Base-by-base conservation (phyloP, 2,888 invertebrate species). In the Lepidocyrtoides sp. region DNA sequence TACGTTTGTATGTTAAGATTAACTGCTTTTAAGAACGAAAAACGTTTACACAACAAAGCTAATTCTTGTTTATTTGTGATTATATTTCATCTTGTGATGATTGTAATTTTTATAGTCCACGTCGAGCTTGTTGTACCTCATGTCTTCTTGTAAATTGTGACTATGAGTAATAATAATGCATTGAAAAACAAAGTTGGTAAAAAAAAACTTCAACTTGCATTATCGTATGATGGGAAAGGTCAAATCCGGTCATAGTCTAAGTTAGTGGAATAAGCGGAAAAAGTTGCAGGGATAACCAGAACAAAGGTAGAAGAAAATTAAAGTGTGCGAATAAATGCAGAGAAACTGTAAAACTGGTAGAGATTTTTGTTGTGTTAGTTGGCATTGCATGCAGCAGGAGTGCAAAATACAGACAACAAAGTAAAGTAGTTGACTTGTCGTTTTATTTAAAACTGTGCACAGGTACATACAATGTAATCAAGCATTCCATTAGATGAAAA, bases 211-310 rank as follows among this genome's bases (percentile, higher is more conserved):
- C n/a, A n/a, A n/a, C n/a, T n/a, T n/a, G n/a, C 26, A 12, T 1
- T 17, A 4, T 54, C 12, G 17, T 29, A 69, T 48, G 20, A 89
- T 83, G 89, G 89, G 82, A 89, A 89, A 89, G 89, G 89, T 89
- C 89, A 89, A 89, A 82, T 89, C 89, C 89, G 89, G 89, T 89
- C 89, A 89, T 89, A 29, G n/a, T n/a, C n/a, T 69, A 54, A 63
- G 82, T 41, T 26, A 36, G 75, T 75, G 32, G 75, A 36, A 44
- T 60, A 17, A 81, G 81, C 36, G 63, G 69, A 84, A 84, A 32
- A 86, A 87, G 88, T 88, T 88, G 69, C 88, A 88, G 88, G 88
- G 77, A 88, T 79, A 66, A 48, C 48, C 44, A 63, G 77, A 79
- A 88, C 60, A 81, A 60, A 57, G 81, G 54, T 54, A 32, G 20